A percentile compares a stretch with the other conserved stretches of the same genome.
These are phyloP conservation scores for Varecia variegata DNA, from an alignment of 2,797 vertebrate species.

Conservation along the genomic window DNA sequence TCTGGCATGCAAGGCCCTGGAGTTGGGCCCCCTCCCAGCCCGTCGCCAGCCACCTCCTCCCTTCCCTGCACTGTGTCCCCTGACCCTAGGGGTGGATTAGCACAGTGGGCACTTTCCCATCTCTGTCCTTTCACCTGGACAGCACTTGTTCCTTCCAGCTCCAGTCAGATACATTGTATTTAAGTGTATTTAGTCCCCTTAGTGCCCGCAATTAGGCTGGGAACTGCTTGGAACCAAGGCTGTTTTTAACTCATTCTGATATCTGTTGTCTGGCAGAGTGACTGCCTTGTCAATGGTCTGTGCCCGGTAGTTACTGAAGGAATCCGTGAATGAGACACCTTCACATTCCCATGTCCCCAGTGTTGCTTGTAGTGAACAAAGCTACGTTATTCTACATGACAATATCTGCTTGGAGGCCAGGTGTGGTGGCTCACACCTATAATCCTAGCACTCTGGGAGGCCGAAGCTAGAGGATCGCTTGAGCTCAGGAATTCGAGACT, in stretches of 20 bases:
- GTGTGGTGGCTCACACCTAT: accelerated
- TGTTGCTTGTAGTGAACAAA: no score
- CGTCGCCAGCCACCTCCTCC: not conserved
- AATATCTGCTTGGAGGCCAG: not conserved
- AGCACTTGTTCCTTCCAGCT: not conserved
- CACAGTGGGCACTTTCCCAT: not conserved
- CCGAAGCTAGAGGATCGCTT: no score
- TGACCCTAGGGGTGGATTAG: no score
- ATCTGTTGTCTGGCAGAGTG: not conserved
- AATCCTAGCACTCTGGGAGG: no score
- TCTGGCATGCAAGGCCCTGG: not conserved
- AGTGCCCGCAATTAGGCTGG: accelerated
- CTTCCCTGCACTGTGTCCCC: accelerated
- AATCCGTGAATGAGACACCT: accelerated
- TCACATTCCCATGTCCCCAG: not conserved
- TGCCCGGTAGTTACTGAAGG: no score
- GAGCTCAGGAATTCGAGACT: no score
- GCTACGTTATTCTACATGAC: accelerated
- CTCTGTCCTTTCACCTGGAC: not conserved
- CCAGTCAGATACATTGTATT: accelerated
- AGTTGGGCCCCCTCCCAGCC: not conserved
- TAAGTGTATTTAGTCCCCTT: no score
- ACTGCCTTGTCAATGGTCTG: accelerated
- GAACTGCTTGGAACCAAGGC: not conserved
- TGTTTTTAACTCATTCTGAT: not conserved